phyloP scores from a whole-genome alignment of 2,113 vertebrate genomes.

The Thunnus thynnus region DNA sequence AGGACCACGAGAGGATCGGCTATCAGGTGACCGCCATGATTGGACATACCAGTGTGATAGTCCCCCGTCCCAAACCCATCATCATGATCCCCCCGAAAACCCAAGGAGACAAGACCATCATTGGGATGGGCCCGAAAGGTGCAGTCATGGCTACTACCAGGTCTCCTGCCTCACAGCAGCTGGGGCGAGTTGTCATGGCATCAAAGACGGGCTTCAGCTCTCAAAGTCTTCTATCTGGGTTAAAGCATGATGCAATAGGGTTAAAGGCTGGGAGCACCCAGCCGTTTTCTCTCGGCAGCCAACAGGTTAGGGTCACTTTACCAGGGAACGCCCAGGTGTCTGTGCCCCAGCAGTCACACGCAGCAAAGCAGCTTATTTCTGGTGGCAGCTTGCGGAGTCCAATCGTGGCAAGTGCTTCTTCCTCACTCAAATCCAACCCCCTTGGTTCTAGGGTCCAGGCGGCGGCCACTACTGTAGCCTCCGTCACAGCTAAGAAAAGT shows the following conservation, averaged over 20 bases:
- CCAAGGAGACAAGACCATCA: conserved; percentile 90
- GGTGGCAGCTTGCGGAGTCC: conserved; percentile 88
- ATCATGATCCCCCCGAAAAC: conserved; percentile 93
- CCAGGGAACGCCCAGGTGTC: conserved; percentile 91
- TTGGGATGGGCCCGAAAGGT: conserved; percentile 93
- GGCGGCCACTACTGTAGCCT: conserved; percentile 84
- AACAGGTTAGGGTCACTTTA: conserved; percentile 89
- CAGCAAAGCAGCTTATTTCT: conserved; percentile 92
- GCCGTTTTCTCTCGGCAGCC: conserved; percentile 85
- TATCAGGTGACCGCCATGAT: conserved; percentile 99
- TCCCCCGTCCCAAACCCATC: conserved; percentile 93
- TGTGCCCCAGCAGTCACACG: conserved; percentile 91
- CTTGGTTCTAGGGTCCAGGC: conserved; percentile 89
- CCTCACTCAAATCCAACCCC: conserved; percentile 89
- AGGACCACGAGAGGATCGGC: conserved; percentile 97
- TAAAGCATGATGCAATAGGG: conserved; percentile 90
- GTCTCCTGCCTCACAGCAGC: conserved; percentile 91
- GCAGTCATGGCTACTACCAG: conserved; percentile 86
- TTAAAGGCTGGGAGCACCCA: conserved; percentile 88
- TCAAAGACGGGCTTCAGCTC: conserved; percentile 92
- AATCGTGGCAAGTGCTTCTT: conserved; percentile 81
- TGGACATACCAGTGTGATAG: conserved; percentile 97
- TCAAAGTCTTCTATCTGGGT: conserved; percentile 88
- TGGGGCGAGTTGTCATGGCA: conserved; percentile 91
- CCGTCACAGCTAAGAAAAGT: conserved; percentile 81